These are phyloP conservation scores for Julus scanicus DNA, from an alignment of 2,888 invertebrate species.

Conservation along the genomic window DNA sequence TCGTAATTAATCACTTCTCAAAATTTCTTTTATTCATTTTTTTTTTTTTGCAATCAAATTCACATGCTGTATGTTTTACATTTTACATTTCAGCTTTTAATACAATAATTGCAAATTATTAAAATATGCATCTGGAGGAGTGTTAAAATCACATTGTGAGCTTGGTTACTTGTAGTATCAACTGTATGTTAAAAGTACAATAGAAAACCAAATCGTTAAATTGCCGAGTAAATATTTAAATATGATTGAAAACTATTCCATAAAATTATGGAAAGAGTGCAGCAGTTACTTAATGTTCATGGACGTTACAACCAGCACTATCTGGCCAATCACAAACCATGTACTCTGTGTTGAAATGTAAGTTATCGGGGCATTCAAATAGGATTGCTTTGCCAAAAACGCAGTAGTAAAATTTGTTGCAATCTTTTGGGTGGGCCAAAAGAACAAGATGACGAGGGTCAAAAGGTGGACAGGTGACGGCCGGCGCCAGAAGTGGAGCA, in stretches of 20 bases:
- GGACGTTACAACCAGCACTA: not conserved
- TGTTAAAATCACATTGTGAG: not conserved
- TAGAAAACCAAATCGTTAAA: no score
- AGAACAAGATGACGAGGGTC: not conserved
- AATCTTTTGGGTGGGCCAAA: not conserved
- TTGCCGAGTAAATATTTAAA: no score
- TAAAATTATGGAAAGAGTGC: not conserved
- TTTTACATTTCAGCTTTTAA: no score
- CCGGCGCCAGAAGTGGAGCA: not conserved
- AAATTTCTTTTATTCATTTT: no score
- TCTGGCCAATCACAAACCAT: not conserved
- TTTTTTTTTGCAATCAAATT: no score
- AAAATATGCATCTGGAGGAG: not conserved
- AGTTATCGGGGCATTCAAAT: not conserved
- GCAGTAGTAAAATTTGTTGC: not conserved
- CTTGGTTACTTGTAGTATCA: not conserved
- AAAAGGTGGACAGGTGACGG: not conserved
- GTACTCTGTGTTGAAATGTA: not conserved
- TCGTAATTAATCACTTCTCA: no score
- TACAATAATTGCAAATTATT: no score
- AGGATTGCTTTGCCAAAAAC: not conserved
- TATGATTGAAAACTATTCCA: not conserved
- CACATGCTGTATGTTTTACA: no score
- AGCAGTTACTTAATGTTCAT: not conserved
- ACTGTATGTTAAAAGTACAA: no score